phyloP scores from a whole-genome alignment of 1,140 invertebrate genomes.

The Cryptotermes secundus region DNA sequence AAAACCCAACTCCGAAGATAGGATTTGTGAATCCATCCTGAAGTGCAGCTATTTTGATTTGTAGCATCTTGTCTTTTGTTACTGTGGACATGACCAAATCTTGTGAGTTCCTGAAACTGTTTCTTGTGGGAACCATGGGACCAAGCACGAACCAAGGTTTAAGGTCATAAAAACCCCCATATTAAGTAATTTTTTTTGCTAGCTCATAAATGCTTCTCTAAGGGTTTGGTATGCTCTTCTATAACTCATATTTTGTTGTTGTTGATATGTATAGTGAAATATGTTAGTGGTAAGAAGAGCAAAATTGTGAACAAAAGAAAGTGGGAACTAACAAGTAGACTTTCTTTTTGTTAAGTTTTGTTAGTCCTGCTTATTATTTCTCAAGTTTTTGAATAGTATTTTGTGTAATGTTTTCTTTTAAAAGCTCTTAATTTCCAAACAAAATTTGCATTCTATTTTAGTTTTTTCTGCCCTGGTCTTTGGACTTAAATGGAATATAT shows the following conservation, averaged over 20 bases:
- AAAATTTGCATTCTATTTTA: background rate
- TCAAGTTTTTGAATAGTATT: background rate
- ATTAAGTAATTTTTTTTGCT: background rate
- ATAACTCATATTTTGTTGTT: conserved; percentile 3
- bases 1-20: no score
- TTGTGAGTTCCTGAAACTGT: background rate
- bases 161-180: background rate
- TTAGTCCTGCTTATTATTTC: conserved; percentile 14
- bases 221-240: background rate
- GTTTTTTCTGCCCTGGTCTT: background rate
- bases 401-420: background rate
- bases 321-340: conserved; percentile 1
- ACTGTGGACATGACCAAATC: background rate
- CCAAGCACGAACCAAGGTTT: conserved; percentile 17
- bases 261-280: background rate
- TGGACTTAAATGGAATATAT: background rate
- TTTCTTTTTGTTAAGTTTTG: background rate
- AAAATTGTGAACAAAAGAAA: background rate
- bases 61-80: no score
- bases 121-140: background rate
- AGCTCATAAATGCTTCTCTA: background rate
- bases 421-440: background rate
- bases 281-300: background rate
- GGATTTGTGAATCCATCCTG: no score
- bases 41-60: no score